Evolutionary conservation across 2,113 vertebrate species (phyloP), one percentile per base, ranked within the genome.

Genomic region (Thamnaconus septentrionalis): DNA sequence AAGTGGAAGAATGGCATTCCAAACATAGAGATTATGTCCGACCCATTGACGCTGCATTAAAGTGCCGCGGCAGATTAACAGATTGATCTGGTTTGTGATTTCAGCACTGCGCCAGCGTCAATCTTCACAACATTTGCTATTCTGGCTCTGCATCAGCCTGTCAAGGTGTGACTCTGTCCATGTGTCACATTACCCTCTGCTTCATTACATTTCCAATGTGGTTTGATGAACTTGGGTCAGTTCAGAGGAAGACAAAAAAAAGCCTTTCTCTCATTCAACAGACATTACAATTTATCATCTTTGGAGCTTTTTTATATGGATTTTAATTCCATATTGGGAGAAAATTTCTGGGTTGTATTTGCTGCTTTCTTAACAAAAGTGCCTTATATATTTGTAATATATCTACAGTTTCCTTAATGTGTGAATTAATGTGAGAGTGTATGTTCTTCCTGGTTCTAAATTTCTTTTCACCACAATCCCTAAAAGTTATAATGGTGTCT

Each of bases 321-420:
- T 55, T 73, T 53, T 5, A 68, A 59, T 76, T 73, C 41, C 62
- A 59, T 71, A 54, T 7, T 71, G 75, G 80, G 80, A 80, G 65
- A 8, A 71, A 45, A 49, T 77, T 69, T 84, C 64, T 66, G 58
- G 18, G 47, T 39, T 62, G 73, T 65, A 55, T 59, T 46, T 77
- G 64, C 71, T 79, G 76, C 64, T 83, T 81, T 74, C 42, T 9
- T 10, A n/a, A 56, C 11, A 55, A 50, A 88, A 69, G 73, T 85
- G 74, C 88, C 79, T 88, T 81, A 78, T 75, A 62, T 69, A 48
- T 66, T 12, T 81, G 42, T 58, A 69, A 61, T 10, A 49, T 49
- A n/a, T 12, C 5, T 5, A 31, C 18, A 31, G 18, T 31, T 31
- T 31, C 18, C 18, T 31, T 31, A 31, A 31, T 12, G n/a, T 61